These are phyloP conservation scores for Microcebus tavaratra DNA, from an alignment of 2,113 vertebrate genomes.

Conservation along the genomic window DNA sequence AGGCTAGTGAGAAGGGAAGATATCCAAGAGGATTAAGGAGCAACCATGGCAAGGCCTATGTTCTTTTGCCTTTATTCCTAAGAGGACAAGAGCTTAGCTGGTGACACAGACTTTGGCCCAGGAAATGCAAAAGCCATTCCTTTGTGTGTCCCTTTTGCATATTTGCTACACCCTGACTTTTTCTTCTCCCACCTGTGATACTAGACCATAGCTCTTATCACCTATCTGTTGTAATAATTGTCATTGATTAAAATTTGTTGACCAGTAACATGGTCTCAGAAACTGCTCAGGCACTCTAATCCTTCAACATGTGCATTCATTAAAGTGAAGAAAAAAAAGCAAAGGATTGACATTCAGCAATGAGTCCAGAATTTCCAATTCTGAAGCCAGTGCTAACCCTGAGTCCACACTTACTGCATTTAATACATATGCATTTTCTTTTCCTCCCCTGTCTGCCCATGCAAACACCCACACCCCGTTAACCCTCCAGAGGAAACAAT, in stretches of 20 bases:
- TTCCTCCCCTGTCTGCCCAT: neutral
- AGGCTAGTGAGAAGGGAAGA: neutral
- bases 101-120: neutral
- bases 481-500: slow-evolving; percentile 26
- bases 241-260: slow-evolving; percentile 10
- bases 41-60: neutral
- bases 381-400: neutral
- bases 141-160: neutral
- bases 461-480: neutral
- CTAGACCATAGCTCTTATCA: neutral
- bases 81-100: neutral
- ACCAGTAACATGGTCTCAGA: slow-evolving; percentile 14
- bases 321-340: slow-evolving; percentile 50
- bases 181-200: neutral
- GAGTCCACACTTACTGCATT: neutral
- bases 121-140: neutral
- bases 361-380: slow-evolving; percentile 25
- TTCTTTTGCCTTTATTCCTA: slow-evolving; percentile 20
- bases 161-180: neutral
- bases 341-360: slow-evolving; percentile 39
- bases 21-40: neutral
- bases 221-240: neutral
- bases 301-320: slow-evolving; percentile 36
- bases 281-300: slow-evolving; percentile 5
- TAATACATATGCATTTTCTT: slow-evolving; percentile 13